Base-by-base conservation (phyloP, 2,888 invertebrate genomes). In the Timema podura region DNA sequence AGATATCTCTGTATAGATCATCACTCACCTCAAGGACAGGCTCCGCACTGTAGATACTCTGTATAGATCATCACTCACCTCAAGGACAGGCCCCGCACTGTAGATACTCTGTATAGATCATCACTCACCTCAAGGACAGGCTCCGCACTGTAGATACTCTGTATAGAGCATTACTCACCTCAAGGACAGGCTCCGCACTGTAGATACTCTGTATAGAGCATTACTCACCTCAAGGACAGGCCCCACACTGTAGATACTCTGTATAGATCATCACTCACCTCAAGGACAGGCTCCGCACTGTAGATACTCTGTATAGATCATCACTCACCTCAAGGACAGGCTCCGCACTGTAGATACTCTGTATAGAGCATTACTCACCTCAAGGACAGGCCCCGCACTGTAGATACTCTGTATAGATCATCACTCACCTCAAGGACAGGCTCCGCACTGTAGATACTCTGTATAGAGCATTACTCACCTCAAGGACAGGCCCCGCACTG, bases 261-360 rank as follows among this genome's bases (percentile, higher is more conserved):
- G 96, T 30, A 30, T 30, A 30, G n/a, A 44, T 2, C 44, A n/a
- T 16, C n/a, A 74, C 81, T 75, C 76, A 86, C 87, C 86, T 97
- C 97, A 65, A 98, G 83, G 64, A 97, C 97, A 5, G 97, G 97
- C 10, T 97, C 97, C 48, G 97, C 96, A 79, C 95, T 95, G 68
- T 97, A 85, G 78, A 98, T 95, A 13, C 96, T 96, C 83, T 96
- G 96, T 30, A 30, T 30, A 30, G n/a, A 44, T 2, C 44, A n/a
- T 16, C n/a, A 74, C 81, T 75, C 76, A 86, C 87, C 86, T 97
- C 97, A 65, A 98, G 83, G 64, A 97, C 97, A 5, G 97, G 97
- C 10, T 97, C 97, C 48, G 97, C 96, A 79, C 95, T 95, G 68
- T 97, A 85, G 78, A 98, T 95, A 13, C 96, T 96, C 83, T 96